These are phyloP conservation scores for Chanos chanos DNA, from an alignment of 2,797 vertebrate genomes.

Conservation along the genomic window DNA sequence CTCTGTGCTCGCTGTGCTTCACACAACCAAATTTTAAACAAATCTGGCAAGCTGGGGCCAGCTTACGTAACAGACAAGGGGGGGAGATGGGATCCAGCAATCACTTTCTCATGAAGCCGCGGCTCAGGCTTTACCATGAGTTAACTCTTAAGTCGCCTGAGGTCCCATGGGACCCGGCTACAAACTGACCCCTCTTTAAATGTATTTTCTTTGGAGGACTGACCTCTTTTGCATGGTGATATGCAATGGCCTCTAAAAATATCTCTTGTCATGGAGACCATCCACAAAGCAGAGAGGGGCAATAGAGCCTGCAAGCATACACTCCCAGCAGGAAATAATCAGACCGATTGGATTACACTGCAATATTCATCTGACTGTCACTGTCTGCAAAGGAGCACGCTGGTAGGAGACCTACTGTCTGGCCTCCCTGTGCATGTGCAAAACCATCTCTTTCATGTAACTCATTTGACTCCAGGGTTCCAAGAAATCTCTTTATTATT, in stretches of 20 bases:
- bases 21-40: constrained; percentile 72
- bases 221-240: constrained; percentile 27
- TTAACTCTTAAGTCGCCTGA: constrained; percentile 35
- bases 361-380: constrained; percentile 59
- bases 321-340: constrained; percentile 61
- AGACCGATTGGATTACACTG: constrained; percentile 64
- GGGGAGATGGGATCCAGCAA: constrained; percentile 45
- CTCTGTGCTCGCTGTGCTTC: constrained; percentile 49
- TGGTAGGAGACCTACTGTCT: constrained; percentile 10
- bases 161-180: constrained; percentile 19
- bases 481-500: too few relatives aligned
- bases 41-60: constrained; percentile 60
- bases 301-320: constrained; percentile 10
- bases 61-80: constrained; percentile 61
- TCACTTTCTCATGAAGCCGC: constrained; percentile 43
- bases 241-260: constrained; percentile 31
- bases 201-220: constrained; percentile 36
- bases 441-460: background rate
- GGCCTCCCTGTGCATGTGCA: background rate
- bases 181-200: constrained; percentile 25
- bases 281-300: background rate
- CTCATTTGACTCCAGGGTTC: too few relatives aligned
- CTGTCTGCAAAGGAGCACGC: constrained; percentile 38
- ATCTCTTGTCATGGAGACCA: constrained; percentile 38
- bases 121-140: constrained; percentile 24